These are phyloP conservation scores for Ridgeia piscesae DNA, from an alignment of 1,140 invertebrate genomes.

Conservation along the genomic window DNA sequence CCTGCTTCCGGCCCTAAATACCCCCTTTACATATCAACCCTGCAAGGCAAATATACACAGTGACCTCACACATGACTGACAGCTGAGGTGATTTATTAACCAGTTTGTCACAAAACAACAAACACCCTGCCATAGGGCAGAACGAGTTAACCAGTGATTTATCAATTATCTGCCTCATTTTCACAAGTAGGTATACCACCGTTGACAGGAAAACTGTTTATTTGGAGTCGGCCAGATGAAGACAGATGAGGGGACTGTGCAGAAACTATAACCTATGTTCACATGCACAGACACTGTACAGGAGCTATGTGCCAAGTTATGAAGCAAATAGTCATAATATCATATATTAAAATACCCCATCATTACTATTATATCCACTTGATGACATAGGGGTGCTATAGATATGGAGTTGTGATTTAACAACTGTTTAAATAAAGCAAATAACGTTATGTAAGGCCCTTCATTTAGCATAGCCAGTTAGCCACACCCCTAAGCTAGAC, in stretches of 20 bases:
- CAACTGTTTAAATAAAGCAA: not conserved
- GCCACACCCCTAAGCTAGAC: not conserved
- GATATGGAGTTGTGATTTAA: not conserved
- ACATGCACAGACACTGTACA: not conserved
- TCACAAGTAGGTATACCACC: not conserved
- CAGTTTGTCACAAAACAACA: not conserved
- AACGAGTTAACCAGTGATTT: not conserved
- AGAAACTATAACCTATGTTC: not conserved
- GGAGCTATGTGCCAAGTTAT: not conserved
- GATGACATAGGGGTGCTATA: not conserved
- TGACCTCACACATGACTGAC: not conserved
- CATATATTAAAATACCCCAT: not conserved
- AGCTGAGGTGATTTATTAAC: not conserved
- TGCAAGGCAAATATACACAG: not conserved
- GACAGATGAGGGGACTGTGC: not conserved
- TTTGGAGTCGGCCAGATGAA: not conserved
- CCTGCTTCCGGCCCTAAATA: not conserved
- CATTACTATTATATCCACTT: too few relatives aligned
- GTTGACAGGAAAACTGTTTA: not conserved
- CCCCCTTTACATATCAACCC: not conserved
- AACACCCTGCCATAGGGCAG: not conserved
- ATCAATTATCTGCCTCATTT: not conserved
- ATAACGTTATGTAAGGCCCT: not conserved
- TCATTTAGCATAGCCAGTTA: not conserved
- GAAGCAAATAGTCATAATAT: not conserved